Evolutionary conservation across 2,888 invertebrate genomes (phyloP), one percentile per base, ranked within the genome.

Genomic region (Ophion obscuratus): DNA sequence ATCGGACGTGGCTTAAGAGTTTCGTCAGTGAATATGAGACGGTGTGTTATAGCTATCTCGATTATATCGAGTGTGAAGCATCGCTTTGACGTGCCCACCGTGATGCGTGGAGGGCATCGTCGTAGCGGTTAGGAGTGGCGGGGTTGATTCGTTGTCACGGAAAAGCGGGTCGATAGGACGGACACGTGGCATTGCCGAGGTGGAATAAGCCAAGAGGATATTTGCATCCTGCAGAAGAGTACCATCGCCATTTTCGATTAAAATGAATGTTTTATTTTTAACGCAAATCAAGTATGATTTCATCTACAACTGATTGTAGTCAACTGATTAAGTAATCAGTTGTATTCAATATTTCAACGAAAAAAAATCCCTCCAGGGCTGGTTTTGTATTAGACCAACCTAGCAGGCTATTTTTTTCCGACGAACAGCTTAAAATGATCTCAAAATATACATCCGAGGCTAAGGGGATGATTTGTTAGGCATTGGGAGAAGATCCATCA

Each of bases 111-210:
- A 76, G 59, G 59, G 76, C 70, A 75, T 64, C 74, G 75, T 75
- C 78, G 61, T 61, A 70, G 27, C 53, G 62, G 57, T 66, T 74
- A 59, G 44, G 75, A 75, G 79, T 66, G 62, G 64, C 77, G 67
- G 68, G 74, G 57, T 78, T 85, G 44, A 17, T 53, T 79, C 85
- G 57, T 70, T 47, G 83, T 79, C 83, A 71, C 77, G 82, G 64
- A 79, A 82, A 79, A 85, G 24, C 62, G 75, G 81, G 84, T 86
- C 84, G 84, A 84, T 78, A 86, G 84, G 84, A 84, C 86, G 75
- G 53, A 76, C 86, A 86, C 86, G 86, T 81, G 84, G 78, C 74
- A 67, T 74, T 70, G 44, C 73, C 20, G 67, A 62, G 53, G 67
- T 36, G 14, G 31, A 61, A 79, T 64, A 36, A 62, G 9, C 75